Evolutionary conservation across 2,888 invertebrate species (phyloP), one percentile per base, ranked within the genome.

Genomic region (Drosophila niveifrons): DNA sequence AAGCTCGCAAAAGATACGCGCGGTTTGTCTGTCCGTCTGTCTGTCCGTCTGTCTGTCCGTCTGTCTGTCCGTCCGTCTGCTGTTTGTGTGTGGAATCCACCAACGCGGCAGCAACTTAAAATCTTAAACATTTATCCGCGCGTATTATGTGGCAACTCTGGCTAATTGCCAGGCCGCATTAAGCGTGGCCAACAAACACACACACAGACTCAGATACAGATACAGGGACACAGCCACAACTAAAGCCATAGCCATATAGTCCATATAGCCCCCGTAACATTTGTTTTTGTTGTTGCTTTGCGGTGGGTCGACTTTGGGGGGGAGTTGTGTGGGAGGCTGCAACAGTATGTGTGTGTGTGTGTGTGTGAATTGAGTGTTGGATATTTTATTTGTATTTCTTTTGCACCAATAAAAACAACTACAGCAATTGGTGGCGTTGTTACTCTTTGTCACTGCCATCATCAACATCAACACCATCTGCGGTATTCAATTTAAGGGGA

Each of bases 401-500:
- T 36, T 51, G 1, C 13, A 13, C 47, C 31, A 31, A 31, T 31
- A 10, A 31, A 31, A 46, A 2, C 46, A 28, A 36, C 34, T n/a
- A 51, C 51, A 46, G 47, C 23, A 15, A 36, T 56, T 61, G 63
- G 39, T 50, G 62, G 39, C 68, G 52, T 52, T 77, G 61, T 52
- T 69, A 57, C 66, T 67, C 68, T 69, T 73, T 75, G 74, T 76
- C 81, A 74, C 71, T 66, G 70, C 52, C 79, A 81, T 70, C 70
- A 69, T 70, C 70, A 69, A 58, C 80, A 75, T 68, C 82, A 80
- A 82, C 89, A 80, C 81, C 90, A 90, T 86, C 88, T 86, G 88
- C 71, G 81, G 88, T 84, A 91, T 91, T 92, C 91, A 91, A 91
- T 92, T 91, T 90, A 82, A 91, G 85, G 90, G 88, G 91, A 92